Base-by-base conservation (phyloP, 92 coral and sea anemone genomes). In the Epizoanthus scotinus region DNA sequence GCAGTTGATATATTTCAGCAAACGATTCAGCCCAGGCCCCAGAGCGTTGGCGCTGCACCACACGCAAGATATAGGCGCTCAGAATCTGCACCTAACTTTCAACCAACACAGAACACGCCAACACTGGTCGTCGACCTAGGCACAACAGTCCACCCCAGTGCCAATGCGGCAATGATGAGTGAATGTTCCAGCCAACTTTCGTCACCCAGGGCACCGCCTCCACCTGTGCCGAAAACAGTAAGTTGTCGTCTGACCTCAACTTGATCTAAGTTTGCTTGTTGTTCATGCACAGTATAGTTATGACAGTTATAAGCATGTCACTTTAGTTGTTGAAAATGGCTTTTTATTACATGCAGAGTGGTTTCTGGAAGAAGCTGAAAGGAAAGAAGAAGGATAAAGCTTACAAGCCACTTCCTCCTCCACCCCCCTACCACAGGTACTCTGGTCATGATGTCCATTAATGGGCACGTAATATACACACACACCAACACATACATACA, bases 141-240 rank as follows among this genome's bases (percentile, higher is more conserved):
- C 53, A 55, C 63, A 10, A 54, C 21, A 38, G 40, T 17, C 81
- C 68, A 36, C 17, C 12, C 27, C 19, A 38, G 81, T 57, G 65
- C 52, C 62, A 54, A 27, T 53, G 52, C 79, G 8, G 26, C 57
- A 0, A 49, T 56, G 15, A 20, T 31, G 67, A 34, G 59, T 38
- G 68, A 59, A 19, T 57, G 59, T 59, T 31, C 56, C 42, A 22
- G 19, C 61, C 67, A 9, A 27, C 81, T 68, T 0, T 21, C 68
- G 7, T 75, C 81, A 0, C 81, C 81, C 27, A 75, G 81, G 47
- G 59, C 81, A 0, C 97, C 97, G 0, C 97, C 94, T 13, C 94
- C 94, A 20, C 97, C 97, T n/a, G 97, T 84, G n/a, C 91, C 94
- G 7, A 92, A 92, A 86, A 83, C 97, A 85, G 97, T 92, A 85